Base-by-base conservation (phyloP, 2,888 invertebrate species). In the Andrena flavipes region DNA sequence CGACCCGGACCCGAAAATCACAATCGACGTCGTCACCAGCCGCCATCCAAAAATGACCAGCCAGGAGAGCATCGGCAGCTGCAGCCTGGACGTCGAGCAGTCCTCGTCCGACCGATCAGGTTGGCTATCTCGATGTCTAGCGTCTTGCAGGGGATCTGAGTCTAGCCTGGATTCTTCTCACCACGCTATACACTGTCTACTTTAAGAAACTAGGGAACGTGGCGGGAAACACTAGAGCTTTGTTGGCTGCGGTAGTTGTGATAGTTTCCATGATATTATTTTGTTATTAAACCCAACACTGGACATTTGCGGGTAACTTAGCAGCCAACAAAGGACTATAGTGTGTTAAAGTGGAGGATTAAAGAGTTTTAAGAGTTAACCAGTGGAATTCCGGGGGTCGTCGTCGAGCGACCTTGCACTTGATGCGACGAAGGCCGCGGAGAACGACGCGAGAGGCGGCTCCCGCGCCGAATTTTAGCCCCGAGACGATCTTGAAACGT, bases 21-120 rank as follows among this genome's bases (percentile, higher is more conserved):
- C 75, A 48, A 78, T 23, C 77, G 29, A 51, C 85, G 59, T 73
- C 78, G 78, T 62, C 76, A 30, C 69, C 68, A 70, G 77, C 8
- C 80, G 80, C 26, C 91, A 87, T 82, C 88, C 89, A 16, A 92
- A 91, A 89, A 94, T 93, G 94, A 93, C 94, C 76, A 94, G 94
- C 89, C 93, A 94, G 94, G 98, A 98, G 94, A 97, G 97, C 76
- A 97, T 97, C 91, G 97, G 97, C 91, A 97, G 97, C 95, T 98
- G 97, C 94, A 97, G 97, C 88, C 95, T 98, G 92, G 97, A 98
- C 94, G 97, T 97, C 94, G 97, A 98, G 92, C 96, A 96, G 59
- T 93, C 94, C 76, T 92, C 93, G 71, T 94, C 94, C 91, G 93
- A 93, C 90, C 94, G 93, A 92, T 94, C 94, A 94, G 94, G 94